Evolutionary conservation across 2,888 invertebrate species (phyloP).

Genomic region (Cheilosia vulpina): DNA sequence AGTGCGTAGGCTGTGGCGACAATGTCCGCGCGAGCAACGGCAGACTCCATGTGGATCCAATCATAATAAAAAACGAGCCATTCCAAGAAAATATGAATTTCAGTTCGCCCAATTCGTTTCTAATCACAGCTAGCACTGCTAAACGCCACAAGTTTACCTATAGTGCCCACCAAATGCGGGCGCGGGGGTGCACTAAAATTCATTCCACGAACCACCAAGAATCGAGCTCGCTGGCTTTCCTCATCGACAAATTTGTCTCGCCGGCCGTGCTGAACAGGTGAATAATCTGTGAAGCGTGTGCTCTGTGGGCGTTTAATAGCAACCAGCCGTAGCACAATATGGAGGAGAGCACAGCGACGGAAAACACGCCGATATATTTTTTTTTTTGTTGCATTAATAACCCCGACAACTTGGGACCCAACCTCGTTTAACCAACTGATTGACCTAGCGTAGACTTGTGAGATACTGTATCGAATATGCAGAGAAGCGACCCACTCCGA

Average conservation of each 20-base stretch:
- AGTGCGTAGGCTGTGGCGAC: no score
- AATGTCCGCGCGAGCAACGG: neutral
- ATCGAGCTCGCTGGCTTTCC: conserved; percentile 29
- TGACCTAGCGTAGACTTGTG: neutral
- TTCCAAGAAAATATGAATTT: conserved; percentile 8
- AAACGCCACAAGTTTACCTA: conserved; percentile 16
- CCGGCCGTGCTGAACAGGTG: conserved; percentile 64
- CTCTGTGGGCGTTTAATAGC: conserved; percentile 72
- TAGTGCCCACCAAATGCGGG: neutral
- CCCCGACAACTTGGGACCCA: conserved; percentile 8
- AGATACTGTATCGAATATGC: neutral
- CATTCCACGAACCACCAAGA: conserved; percentile 45
- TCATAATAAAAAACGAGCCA: conserved; percentile 42
- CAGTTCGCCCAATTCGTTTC: conserved; percentile 9
- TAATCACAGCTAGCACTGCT: conserved; percentile 41
- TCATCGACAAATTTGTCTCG: conserved; percentile 58
- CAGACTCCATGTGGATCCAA: conserved; percentile 24
- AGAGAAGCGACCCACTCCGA: neutral
- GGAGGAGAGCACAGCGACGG: conserved; percentile 40
- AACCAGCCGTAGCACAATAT: conserved; percentile 28
- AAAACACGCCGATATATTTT: conserved; percentile 27
- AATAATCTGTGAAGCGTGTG: conserved; percentile 72
- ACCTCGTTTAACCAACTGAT: conserved; percentile 22
- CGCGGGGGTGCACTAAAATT: conserved; percentile 42
- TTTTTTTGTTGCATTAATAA: neutral